Evolutionary conservation across 2,797 vertebrate genomes (phyloP), one percentile per base, ranked within the genome.

Genomic region (Hirundo rustica): DNA sequence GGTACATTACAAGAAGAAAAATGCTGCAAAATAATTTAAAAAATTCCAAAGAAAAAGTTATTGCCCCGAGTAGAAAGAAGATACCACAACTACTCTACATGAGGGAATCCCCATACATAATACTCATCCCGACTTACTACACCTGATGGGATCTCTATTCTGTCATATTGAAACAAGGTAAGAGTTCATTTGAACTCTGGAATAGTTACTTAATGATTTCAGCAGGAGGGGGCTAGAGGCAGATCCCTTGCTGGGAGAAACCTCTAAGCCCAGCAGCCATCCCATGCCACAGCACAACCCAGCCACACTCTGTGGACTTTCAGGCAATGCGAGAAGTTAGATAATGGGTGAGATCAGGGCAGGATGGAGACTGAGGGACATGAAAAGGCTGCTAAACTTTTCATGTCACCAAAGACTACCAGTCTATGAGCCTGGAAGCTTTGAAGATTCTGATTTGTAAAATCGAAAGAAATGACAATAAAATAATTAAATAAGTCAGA

Each of bases 391-490:
- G 27, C 12, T 65, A 12, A 10, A 38, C 64, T 88, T 89, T 51
- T 51, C 53, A 66, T 34, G 66, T 62, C 80, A 80, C 38, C 16
- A 9, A 57, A 77, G 53, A 75, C 17, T 38, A 15, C 23, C 48
- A 61, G 44, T 18, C 48, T 51, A 14, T 3, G 30, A 80, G 20
- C 53, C 14, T 10, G 50, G 26, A 64, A 92, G 53, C 66, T 94
- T 66, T 78, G 89, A 82, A 91, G 86, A 84, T 27, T 16, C 47
- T 3, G 4, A 65, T 84, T 93, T 71, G 76, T 83, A 94, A 91
- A 94, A 97, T 53, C 2, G 91, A 91, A 84, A 94, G 7, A 97
- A 94, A 96, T 38, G 64, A 80, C 92, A 95, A 96, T 48, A 83
- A 88, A 96, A 96, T 48, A 91, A 96, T 92, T 83, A 88, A 96